A percentile compares a stretch with the other conserved stretches of the same genome.
Evolutionary conservation across 2,797 vertebrate genomes (phyloP).

Genomic region (Xiphophorus birchmanni): DNA sequence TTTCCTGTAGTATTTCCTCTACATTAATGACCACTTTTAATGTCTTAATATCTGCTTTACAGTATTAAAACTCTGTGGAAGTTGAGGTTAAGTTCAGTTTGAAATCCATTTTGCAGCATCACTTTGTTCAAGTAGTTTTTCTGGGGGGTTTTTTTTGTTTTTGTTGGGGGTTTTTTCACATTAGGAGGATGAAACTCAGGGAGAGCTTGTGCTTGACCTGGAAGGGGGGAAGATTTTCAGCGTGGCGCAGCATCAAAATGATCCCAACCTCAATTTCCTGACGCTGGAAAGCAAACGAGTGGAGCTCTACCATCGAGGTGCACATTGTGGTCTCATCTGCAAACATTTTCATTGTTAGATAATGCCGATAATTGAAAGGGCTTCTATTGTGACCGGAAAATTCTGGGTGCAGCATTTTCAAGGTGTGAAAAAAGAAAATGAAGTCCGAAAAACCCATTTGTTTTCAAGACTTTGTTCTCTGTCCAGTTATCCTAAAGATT

Average conservation of each 20-base stretch:
- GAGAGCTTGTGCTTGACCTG: slow-evolving; percentile 89
- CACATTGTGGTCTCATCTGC: neutral
- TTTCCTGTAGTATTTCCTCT: neutral
- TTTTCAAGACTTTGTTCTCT: neutral
- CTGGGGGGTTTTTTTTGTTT: neutral
- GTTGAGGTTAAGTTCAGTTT: neutral
- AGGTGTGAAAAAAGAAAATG: neutral
- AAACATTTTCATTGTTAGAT: neutral
- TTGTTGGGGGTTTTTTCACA: slow-evolving; percentile 1
- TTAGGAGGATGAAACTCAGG: slow-evolving; percentile 84
- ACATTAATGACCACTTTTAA: neutral
- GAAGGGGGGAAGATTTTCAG: slow-evolving; percentile 90
- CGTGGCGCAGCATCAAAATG: slow-evolving; percentile 88
- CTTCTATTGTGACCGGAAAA: neutral
- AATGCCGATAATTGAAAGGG: neutral
- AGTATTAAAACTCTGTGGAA: neutral
- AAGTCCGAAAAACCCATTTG: neutral
- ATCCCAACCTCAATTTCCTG: slow-evolving; percentile 88
- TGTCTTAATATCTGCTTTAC: neutral
- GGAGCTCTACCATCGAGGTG: slow-evolving; percentile 89
- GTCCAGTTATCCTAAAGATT: neutral
- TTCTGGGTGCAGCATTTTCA: neutral
- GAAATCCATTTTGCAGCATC: neutral
- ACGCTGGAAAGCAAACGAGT: slow-evolving; percentile 88
- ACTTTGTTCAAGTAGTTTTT: neutral